These are phyloP conservation scores for Meandrina meandrites DNA, from an alignment of 92 coral and sea anemone species.

Conservation along the genomic window DNA sequence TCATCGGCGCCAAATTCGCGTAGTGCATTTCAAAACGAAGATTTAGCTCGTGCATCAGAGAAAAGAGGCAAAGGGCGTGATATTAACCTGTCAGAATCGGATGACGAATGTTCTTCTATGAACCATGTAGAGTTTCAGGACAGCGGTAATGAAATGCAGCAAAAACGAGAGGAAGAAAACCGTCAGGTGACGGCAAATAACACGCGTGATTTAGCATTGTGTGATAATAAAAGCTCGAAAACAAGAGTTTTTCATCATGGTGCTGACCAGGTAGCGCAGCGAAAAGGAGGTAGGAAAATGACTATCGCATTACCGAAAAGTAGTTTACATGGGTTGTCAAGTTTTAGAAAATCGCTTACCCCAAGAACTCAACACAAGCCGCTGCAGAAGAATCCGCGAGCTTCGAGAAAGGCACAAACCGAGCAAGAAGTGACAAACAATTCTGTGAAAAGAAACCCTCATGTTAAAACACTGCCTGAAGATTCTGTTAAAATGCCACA, in stretches of 20 bases:
- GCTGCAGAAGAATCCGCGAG: not conserved
- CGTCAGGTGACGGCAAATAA: not conserved
- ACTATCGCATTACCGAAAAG: constrained; percentile 23
- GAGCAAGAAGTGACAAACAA: not conserved
- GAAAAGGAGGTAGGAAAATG: not conserved
- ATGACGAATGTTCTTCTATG: not conserved
- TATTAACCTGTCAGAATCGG: not conserved
- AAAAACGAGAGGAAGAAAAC: not conserved
- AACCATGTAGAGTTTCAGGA: not conserved
- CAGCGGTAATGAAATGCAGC: not conserved
- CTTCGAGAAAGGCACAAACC: not conserved
- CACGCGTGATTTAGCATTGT: not conserved
- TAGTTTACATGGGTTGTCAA: constrained; percentile 32
- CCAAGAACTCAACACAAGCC: constrained; percentile 20
- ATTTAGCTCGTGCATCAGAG: not conserved
- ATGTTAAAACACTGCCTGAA: not conserved
- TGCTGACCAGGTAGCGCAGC: not conserved
- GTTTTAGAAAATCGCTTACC: constrained; percentile 19
- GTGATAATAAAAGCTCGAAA: not conserved
- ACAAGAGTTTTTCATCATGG: not conserved
- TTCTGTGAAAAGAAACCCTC: not conserved
- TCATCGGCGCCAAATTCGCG: not conserved
- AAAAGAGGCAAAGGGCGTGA: not conserved
- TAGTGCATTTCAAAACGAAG: not conserved
- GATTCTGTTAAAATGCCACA: not conserved